Conservation (phyloP, 2,888 invertebrate genomes). For the Tridacna crocea region DNA sequence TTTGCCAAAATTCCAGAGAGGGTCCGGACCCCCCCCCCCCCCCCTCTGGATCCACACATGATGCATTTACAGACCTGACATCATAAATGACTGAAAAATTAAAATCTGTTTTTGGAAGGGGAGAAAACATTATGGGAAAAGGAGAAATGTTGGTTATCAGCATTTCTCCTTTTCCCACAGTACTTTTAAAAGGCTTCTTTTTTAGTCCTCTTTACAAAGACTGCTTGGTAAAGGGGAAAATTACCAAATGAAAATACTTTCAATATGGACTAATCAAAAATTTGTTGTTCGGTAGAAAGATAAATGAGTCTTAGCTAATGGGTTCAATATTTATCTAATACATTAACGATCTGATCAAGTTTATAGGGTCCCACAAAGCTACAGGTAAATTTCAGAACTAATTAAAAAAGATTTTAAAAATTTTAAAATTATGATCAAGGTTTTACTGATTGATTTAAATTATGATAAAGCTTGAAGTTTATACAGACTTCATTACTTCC, state of each 20-base stretch:
- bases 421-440: not conserved
- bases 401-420: not conserved
- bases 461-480: no score
- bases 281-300: no score
- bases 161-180: not conserved
- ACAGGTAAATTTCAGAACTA: not conserved
- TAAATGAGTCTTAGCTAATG: no score
- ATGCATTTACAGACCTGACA: no score
- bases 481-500: no score
- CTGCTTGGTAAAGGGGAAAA: not conserved
- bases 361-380: not conserved
- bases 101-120: not conserved
- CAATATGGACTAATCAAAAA: no score
- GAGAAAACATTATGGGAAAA: not conserved
- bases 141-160: not conserved
- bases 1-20: no score
- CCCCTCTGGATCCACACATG: no score
- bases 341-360: not conserved
- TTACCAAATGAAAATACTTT: no score
- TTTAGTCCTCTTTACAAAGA: not conserved
- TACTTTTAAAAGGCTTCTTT: not conserved
- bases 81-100: no score
- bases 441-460: not conserved
- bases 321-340: no score
- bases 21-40: no score